Base-by-base conservation (phyloP, 2,888 invertebrate genomes). In the Euphydryas editha region DNA sequence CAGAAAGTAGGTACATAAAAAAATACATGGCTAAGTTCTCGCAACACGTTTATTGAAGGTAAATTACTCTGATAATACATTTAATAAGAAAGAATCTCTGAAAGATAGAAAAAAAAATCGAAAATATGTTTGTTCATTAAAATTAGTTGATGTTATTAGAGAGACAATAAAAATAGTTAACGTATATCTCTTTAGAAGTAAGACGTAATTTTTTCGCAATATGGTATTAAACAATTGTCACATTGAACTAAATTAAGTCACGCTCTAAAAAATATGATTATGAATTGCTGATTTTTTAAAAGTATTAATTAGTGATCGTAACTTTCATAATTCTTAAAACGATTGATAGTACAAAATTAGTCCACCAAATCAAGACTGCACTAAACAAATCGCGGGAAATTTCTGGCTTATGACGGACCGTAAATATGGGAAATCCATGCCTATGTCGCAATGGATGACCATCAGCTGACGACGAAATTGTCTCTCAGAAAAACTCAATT, bases 211-310 rank as follows among this genome's bases (percentile, higher is more conserved):
- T 44, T 44, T 44, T n/a, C n/a, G n/a, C n/a, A 44, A 44, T 44
- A 44, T n/a, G 6, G 30, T 7, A 30, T 44, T n/a, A 44, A 44
- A 44, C 42, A 44, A 44, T 44, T n/a, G 42, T 2, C 42, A n/a
- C n/a, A 44, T 44, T n/a, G 42, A 10, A n/a, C n/a, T n/a, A 44
- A 44, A 44, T 44, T 15, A 44, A 44, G 42, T 44, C 42, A 44
- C 15, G 42, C 42, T 44, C 42, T 44, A 6, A 44, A 44, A n/a
- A 44, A 44, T 15, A n/a, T n/a, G 42, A 44, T n/a, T 44, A n/a
- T 44, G n/a, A n/a, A n/a, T 44, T 44, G 2, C n/a, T 44, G 5
- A 44, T 44, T n/a, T 6, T n/a, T 44, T 15, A 44, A 15, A 15
- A 30, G 30, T 15, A 13, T 44, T n/a, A 2, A n/a, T 44, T 44